Conservation (phyloP, 1,140 invertebrate species). For the Adelges cooleyi region DNA sequence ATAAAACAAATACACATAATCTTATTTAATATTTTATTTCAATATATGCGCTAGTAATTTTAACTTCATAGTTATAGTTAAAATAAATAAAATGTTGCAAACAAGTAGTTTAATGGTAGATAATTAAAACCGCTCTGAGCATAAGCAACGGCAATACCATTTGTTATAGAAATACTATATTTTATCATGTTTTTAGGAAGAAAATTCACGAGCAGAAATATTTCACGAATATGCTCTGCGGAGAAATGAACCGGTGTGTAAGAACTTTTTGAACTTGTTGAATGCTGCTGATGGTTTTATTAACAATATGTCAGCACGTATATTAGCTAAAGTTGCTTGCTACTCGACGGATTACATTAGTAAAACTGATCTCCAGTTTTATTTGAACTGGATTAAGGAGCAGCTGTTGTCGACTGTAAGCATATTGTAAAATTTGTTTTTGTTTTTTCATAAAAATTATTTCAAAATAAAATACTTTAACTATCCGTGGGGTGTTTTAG, state of each 20-base stretch:
- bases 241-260: conserved; percentile 80
- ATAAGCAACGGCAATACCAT: too few species aligned
- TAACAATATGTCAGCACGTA: conserved; percentile 93
- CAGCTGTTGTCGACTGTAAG: conserved; percentile 81
- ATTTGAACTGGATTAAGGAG: conserved; percentile 95
- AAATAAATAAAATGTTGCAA: too few species aligned
- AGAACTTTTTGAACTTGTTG: conserved; percentile 85
- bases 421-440: conserved; percentile 51
- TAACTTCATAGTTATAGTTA: too few species aligned
- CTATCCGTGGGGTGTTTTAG: too few species aligned
- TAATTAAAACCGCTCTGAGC: too few species aligned
- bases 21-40: too few species aligned
- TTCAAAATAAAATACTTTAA: too few species aligned
- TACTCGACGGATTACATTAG: conserved; percentile 90
- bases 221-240: conserved; percentile 80
- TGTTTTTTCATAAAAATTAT: too few species aligned
- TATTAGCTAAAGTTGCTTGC: conserved; percentile 96
- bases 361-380: conserved; percentile 90
- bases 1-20: too few species aligned
- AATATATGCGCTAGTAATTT: too few species aligned
- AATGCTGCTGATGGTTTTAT: conserved; percentile 95
- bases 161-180: too few species aligned
- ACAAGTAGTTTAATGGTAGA: too few species aligned
- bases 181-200: conserved; percentile 75
- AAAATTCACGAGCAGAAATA: conserved; percentile 88